Evolutionary conservation across 2,797 vertebrate species (phyloP), one percentile per base, ranked within the genome.

Genomic region (Pteropus rufus): DNA sequence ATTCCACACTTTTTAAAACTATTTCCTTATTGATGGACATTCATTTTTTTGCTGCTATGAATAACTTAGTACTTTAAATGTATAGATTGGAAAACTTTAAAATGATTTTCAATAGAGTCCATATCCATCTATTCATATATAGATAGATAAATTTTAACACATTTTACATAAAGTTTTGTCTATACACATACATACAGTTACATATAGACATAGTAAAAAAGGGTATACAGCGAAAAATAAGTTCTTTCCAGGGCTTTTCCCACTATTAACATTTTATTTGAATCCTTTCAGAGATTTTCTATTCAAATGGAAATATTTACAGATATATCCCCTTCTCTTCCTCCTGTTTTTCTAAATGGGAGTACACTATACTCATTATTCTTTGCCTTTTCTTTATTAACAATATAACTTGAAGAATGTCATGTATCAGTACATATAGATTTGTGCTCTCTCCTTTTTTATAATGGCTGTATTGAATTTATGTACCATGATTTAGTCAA

Each of bases 31-130:
- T 72, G 11, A n/a, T 64, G 26, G 46, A 69, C 54, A 65, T 84
- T 72, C 11, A 39, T 36, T 85, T 19, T 90, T 90, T 62, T 72
- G 31, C 44, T 82, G 26, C 86, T 93, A 34, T 64, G 31, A 82
- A 76, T 87, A 94, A 76, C 26, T 79, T 84, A 87, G n/a, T 88
- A 56, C 7, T 10, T 83, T 62, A 87, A 90, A 87, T 77, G 77
- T 49, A 14, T 62, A 69, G 36, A 87, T 82, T 58, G 85, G 75
- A 89, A 94, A 67, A 15, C 46, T 89, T 75, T 82, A 58, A 93
- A 81, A 75, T 82, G 16, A 77, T 64, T 73, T 79, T 39, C 56
- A n/a, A 49, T 93, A 75, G 29, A 92, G 60, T 36, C 34, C 34
- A 67, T 67, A 21, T 36, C n/a, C 21, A 67, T 67, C 19, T 67